Base-by-base conservation (phyloP, 2,888 invertebrate genomes). In the Luffia ferchaultella region DNA sequence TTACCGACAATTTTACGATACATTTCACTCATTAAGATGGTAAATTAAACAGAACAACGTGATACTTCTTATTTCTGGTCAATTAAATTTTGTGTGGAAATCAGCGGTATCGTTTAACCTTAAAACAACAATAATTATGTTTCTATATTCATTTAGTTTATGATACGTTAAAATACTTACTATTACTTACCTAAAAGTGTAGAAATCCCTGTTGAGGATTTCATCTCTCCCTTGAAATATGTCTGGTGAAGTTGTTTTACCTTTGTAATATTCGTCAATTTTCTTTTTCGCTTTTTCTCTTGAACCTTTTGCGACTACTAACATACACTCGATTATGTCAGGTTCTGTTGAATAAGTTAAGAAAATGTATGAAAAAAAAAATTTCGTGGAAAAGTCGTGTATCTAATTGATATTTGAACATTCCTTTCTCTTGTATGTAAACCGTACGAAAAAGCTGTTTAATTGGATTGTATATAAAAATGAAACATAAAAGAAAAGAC, bases 221-320 rank as follows among this genome's bases (percentile, higher is more conserved):
- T 65, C 65, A 0, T 67, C 65, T 50, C 77, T 66, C 19, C 65
- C 63, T 45, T 73, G 70, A 5, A 77, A 60, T 0, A 79, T 53
- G 50, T 77, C 78, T 0, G 73, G 76, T 0, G 76, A 66, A 41
- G 66, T 45, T 0, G 63, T 53, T 53, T 73, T 63, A 48, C 72
- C 68, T 53, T 70, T 77, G 57, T 72, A 77, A 45, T 65, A 70
- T 20, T 62, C 68, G 47, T 79, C 77, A 1, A 79, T 73, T 48
- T 68, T 65, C 0, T 63, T 60, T 49, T 79, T 79, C 0, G 73
- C 63, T 51, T 69, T 73, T 55, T 79, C 79, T 2, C 75, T 58
- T 0, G 78, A 79, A 2, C 79, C 75, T 53, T 75, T 78, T 0
- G 71, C 61, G 20, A 68, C 60, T 0, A 79, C 62, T 1, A 78